phyloP scores from a whole-genome alignment of 53 echinoderm and acorn worm genomes.

The Henricia sp. region DNA sequence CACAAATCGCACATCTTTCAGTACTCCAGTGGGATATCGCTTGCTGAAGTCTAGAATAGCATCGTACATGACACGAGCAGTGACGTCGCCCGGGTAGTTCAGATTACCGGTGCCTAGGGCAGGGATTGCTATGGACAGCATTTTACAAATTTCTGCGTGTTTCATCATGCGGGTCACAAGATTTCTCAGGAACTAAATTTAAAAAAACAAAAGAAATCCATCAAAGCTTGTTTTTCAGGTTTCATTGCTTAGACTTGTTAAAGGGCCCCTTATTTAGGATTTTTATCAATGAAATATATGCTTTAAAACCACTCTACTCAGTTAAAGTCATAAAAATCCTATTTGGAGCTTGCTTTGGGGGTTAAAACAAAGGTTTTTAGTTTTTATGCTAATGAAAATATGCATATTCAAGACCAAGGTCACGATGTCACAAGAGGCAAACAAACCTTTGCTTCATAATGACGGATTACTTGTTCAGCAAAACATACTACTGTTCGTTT shows the following conservation, averaged over 20 bases:
- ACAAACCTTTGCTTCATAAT: too few species aligned
- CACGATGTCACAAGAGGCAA: too few species aligned
- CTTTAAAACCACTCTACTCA: background rate
- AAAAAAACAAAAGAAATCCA: background rate
- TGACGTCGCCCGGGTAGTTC: slow-evolving; percentile 49
- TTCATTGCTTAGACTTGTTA: too few species aligned
- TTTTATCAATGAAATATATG: background rate
- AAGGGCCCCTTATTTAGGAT: background rate
- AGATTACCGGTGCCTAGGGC: slow-evolving; percentile 71
- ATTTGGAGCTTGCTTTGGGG: background rate
- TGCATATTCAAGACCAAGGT: too few species aligned
- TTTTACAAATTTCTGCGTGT: background rate
- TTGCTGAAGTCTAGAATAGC: slow-evolving; percentile 57
- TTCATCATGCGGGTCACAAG: slow-evolving; percentile 21
- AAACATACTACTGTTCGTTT: too few species aligned
- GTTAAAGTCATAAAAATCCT: background rate
- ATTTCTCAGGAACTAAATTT: slow-evolving; percentile 10
- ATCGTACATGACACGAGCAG: slow-evolving; percentile 63
- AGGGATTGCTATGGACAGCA: slow-evolving; percentile 63
- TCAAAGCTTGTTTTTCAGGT: too few species aligned
- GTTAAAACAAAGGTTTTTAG: background rate
- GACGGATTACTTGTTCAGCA: too few species aligned
- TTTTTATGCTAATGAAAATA: too few species aligned
- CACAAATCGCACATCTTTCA: slow-evolving; percentile 63
- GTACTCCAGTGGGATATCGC: slow-evolving; percentile 26